Evolutionary conservation across 1,140 invertebrate species (phyloP).

Genomic region (Hyposmocoma kahamanoa): DNA sequence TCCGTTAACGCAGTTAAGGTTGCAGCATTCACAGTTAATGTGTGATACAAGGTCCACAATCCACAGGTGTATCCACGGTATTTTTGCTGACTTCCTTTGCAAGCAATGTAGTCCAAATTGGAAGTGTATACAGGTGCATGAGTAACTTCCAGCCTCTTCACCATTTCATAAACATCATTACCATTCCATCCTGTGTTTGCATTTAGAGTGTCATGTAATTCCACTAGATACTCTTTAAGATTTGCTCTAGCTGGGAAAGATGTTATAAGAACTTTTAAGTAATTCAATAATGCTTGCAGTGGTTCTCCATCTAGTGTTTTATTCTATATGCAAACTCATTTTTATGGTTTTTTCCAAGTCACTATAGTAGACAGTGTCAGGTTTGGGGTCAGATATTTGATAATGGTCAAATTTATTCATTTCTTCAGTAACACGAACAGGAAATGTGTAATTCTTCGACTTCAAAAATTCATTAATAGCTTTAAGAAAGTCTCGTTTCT

Average conservation of each 20-base stretch:
- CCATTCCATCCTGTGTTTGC: slow-evolving; percentile 73
- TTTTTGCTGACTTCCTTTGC: slow-evolving; percentile 82
- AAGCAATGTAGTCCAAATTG: slow-evolving; percentile 84
- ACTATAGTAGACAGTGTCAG: slow-evolving; percentile 88
- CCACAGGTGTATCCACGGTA: slow-evolving; percentile 95
- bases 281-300: slow-evolving; percentile 81
- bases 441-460: slow-evolving; percentile 57
- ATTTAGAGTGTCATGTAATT: slow-evolving; percentile 68
- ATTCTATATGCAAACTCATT: slow-evolving; percentile 88
- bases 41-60: slow-evolving; percentile 96
- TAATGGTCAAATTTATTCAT: too few relatives aligned
- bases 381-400: too few relatives aligned
- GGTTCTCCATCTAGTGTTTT: slow-evolving; percentile 81
- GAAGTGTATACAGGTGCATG: slow-evolving; percentile 75
- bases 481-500: slow-evolving; percentile 58
- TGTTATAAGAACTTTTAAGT: slow-evolving; percentile 78
- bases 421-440: slow-evolving; percentile 22
- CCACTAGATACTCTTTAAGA: slow-evolving; percentile 78
- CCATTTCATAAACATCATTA: slow-evolving; percentile 72
- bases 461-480: slow-evolving; percentile 73
- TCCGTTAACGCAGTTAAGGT: slow-evolving; percentile 51
- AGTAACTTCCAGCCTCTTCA: slow-evolving; percentile 71
- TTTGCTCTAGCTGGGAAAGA: slow-evolving; percentile 84
- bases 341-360: slow-evolving; percentile 90
- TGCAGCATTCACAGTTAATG: slow-evolving; percentile 88